A percentile compares a stretch with the other conserved stretches of the same genome.
These are phyloP conservation scores for Pseudorhombus dupliciocellatus DNA, from an alignment of 2,113 vertebrate genomes.

Conservation along the genomic window DNA sequence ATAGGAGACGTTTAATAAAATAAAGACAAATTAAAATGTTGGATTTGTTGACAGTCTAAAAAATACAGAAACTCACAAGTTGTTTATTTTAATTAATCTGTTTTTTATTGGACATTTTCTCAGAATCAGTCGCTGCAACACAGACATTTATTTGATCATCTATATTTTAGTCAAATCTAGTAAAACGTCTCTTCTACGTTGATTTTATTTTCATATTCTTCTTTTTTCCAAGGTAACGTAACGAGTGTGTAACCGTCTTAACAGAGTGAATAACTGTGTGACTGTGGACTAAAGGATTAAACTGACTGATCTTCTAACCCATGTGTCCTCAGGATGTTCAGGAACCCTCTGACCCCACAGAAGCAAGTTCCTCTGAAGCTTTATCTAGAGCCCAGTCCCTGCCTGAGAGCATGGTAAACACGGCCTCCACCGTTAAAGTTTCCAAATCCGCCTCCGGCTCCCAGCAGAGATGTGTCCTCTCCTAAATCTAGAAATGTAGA, in stretches of 20 bases:
- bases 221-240: neutral
- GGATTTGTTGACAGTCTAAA: no score
- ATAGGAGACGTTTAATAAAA: no score
- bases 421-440: slow-evolving; percentile 58
- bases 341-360: slow-evolving; percentile 42
- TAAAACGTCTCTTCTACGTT: no score
- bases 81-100: no score
- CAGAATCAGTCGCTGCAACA: no score
- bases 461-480: slow-evolving; percentile 77
- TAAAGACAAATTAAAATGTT: no score
- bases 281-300: slow-evolving; percentile 1
- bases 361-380: slow-evolving; percentile 53
- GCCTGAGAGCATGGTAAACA: slow-evolving; percentile 76
- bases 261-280: slow-evolving; percentile 31
- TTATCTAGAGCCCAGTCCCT: slow-evolving; percentile 61
- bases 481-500: slow-evolving; percentile 61
- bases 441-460: slow-evolving; percentile 59
- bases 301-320: slow-evolving; percentile 60
- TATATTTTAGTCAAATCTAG: no score
- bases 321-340: slow-evolving; percentile 71
- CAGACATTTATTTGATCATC: no score
- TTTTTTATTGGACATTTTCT: no score
- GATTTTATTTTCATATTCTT: no score
- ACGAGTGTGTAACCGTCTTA: slow-evolving; percentile 34
- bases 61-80: no score